Percentiles rank a stretch among this genome's conserved stretches.
These are phyloP conservation scores for Drosophila putrida DNA, from an alignment of 2,888 invertebrate genomes.

Conservation along the genomic window DNA sequence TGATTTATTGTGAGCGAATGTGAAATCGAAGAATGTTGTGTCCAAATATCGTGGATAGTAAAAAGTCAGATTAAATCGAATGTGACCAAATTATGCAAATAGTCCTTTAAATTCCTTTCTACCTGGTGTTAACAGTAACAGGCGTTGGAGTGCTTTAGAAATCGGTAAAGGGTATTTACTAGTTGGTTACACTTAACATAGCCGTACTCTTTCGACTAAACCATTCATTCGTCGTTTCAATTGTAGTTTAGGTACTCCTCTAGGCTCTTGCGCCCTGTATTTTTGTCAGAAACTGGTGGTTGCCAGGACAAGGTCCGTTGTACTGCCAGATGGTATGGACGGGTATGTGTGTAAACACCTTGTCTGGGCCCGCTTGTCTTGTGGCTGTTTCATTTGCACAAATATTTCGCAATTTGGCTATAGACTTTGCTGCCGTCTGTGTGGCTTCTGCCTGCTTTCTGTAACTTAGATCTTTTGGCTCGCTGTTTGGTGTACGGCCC, in stretches of 20 bases:
- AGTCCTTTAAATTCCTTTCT: too few species aligned
- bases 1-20: too few species aligned
- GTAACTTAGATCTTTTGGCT: conserved; percentile 38
- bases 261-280: conserved; percentile 19
- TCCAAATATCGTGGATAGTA: too few species aligned
- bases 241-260: conserved; percentile 36
- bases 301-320: conserved; percentile 14
- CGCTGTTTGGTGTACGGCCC: conserved; percentile 19
- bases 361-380: conserved; percentile 61
- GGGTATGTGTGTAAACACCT: conserved; percentile 66
- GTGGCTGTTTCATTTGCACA: conserved; percentile 62
- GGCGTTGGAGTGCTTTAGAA: too few species aligned
- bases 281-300: neutral
- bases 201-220: neutral
- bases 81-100: too few species aligned
- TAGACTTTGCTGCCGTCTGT: conserved; percentile 15
- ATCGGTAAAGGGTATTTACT: conserved; percentile 4
- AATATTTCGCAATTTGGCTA: conserved; percentile 71
- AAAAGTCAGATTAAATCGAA: too few species aligned
- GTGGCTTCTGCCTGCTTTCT: conserved; percentile 23
- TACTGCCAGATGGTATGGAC: conserved; percentile 1
- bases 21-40: too few species aligned
- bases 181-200: neutral
- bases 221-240: neutral
- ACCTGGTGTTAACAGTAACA: too few species aligned